phyloP scores from a whole-genome alignment of 2,888 invertebrate species.

The Strigamia maritima region DNA sequence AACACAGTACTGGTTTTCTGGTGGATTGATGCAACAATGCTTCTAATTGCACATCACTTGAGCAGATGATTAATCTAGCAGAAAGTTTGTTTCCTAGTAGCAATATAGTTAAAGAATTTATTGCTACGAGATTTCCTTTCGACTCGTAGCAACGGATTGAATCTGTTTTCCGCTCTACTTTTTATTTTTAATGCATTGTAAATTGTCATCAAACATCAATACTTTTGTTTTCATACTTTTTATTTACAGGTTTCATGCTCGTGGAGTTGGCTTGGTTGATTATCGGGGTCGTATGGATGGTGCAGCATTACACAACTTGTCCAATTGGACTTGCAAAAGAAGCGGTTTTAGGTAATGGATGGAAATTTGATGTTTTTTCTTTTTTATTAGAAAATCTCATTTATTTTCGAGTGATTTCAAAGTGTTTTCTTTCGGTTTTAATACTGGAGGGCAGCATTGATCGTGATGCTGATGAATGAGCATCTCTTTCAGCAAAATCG shows the following conservation, averaged over 20 bases:
- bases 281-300: slow-evolving; percentile 69
- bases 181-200: too few relatives aligned
- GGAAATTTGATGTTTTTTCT: too few relatives aligned
- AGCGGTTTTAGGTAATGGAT: slow-evolving; percentile 66
- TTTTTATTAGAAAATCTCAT: not conserved
- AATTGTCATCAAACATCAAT: not conserved
- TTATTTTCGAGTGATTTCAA: not conserved
- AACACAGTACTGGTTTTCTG: too few relatives aligned
- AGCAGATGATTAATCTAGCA: not conserved
- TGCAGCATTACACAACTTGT: slow-evolving; percentile 65
- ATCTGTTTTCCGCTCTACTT: not conserved
- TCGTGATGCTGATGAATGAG: not conserved
- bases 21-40: too few relatives aligned
- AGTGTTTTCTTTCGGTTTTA: not conserved
- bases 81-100: not conserved
- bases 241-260: slow-evolving; percentile 64
- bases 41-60: not conserved
- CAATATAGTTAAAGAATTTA: not conserved
- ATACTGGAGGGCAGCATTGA: not conserved
- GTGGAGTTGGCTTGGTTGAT: slow-evolving; percentile 72
- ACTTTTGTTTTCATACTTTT: not conserved
- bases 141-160: not conserved
- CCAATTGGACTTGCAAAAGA: slow-evolving; percentile 65
- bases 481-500: not conserved
- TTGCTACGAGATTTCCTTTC: not conserved